A percentile compares a stretch with the other conserved stretches of the same genome.
Evolutionary conservation across 1,140 invertebrate species (phyloP).

Genomic region (Chironomus striatipennis): DNA sequence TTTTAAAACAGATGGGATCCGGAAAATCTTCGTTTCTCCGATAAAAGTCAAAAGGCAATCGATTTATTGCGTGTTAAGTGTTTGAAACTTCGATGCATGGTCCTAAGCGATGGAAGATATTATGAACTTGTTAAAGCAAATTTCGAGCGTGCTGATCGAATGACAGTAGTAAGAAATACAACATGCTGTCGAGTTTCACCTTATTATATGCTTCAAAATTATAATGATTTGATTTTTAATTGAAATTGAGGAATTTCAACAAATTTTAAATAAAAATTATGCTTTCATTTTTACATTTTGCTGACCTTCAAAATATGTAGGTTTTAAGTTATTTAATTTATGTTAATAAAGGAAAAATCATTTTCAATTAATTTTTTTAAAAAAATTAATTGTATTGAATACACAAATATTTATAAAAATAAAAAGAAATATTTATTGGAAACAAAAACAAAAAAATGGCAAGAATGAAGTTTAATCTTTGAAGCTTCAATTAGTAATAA

Average conservation of each 20-base stretch:
- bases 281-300: too few species aligned
- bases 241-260: slow-evolving; percentile 42
- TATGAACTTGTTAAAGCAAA: slow-evolving; percentile 99
- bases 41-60: slow-evolving; percentile 97
- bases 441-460: too few species aligned
- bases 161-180: slow-evolving; percentile 90
- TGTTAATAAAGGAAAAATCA: too few species aligned
- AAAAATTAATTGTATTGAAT: too few species aligned
- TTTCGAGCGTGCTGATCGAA: slow-evolving; percentile 94
- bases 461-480: too few species aligned
- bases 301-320: too few species aligned
- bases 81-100: slow-evolving; percentile 71
- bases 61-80: slow-evolving; percentile 85
- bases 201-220: slow-evolving; percentile 84
- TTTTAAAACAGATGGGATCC: slow-evolving; percentile 77
- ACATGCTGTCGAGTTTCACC: slow-evolving; percentile 87
- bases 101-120: slow-evolving; percentile 92
- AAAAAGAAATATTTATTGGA: too few species aligned
- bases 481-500: too few species aligned
- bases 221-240: slow-evolving; percentile 91
- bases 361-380: too few species aligned
- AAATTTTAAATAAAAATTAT: too few species aligned
- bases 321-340: too few species aligned
- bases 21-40: slow-evolving; percentile 94
- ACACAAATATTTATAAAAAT: too few species aligned